These are phyloP conservation scores for Hystrix cristata DNA, from an alignment of 2,113 vertebrate species.

Conservation along the genomic window DNA sequence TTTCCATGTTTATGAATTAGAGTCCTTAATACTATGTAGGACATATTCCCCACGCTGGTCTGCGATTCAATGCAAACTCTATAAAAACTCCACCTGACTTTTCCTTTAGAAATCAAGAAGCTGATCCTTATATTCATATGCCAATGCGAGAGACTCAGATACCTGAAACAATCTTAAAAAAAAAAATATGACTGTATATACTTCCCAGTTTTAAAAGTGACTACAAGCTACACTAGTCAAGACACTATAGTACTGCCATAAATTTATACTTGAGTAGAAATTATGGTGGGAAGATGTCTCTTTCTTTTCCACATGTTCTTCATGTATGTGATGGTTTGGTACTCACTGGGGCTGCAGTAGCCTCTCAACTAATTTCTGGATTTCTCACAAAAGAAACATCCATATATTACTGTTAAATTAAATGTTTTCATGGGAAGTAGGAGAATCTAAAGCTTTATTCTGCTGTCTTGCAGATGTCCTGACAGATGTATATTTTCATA, in stretches of 20 bases:
- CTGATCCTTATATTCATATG: not conserved
- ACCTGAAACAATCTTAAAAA: not conserved
- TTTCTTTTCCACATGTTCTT: not conserved
- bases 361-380: not conserved
- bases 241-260: not conserved
- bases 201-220: constrained; percentile 1
- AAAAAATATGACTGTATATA: not conserved
- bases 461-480: not conserved
- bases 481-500: not conserved
- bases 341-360: too few relatives aligned
- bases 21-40: not conserved
- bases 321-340: not conserved
- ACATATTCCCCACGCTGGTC: not conserved
- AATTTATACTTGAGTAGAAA: not conserved
- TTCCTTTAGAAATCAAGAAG: not conserved
- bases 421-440: not conserved
- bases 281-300: not conserved
- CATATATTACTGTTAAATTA: not conserved
- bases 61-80: not conserved
- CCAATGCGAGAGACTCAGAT: not conserved
- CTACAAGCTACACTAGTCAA: not conserved
- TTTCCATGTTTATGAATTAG: not conserved
- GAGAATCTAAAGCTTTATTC: not conserved
- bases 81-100: not conserved
- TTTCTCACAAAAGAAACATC: not conserved